Evolutionary conservation across 1,140 invertebrate species (phyloP), one percentile per base, ranked within the genome.

Genomic region (Nasonia giraulti): DNA sequence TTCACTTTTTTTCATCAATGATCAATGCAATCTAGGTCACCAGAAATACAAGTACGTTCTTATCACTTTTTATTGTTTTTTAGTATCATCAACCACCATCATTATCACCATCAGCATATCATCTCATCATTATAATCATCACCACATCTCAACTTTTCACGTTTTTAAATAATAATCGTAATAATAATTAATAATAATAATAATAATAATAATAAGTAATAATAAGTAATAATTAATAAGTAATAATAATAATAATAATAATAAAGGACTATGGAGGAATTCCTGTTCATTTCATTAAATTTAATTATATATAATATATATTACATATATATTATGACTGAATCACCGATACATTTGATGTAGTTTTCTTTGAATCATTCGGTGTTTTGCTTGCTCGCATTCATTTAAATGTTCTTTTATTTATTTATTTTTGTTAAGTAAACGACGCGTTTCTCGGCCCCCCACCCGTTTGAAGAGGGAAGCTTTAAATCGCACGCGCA

Each of bases 1-100:
- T 92, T 90, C 94, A 94, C 93, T 94, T 93, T 87, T 86, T 85
- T 86, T 88, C 50, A 62, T 87, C 78, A 87, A 91, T 92, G 89
- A 92, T 92, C 90, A 92, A 92, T 92, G 90, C 90, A 89, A 92
- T 91, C 90, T 92, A 92, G 91, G 91, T 92, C 91, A 92, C 91
- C 91, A 91, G 91, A 92, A 92, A 91, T 92, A 92, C 92, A 92
- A 92, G 91, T 91, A 92, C 74, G 73, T 77, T 86, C 71, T 80
- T 27, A 80, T 83, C 82, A 86, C 44, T 83, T 86, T 85, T 86
- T 74, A 82, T 83, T 82, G 75, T 85, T 85, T 80, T 77, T 82
- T 74, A 85, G 73, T 74, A 82, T 78, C 74, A 79, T 82, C 84
- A 85, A 50, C 73, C 47, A 82, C 31, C 23, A 86, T 85, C 71